These are phyloP conservation scores for Gallinago nigripennis DNA, from an alignment of 2,797 vertebrate genomes.

Conservation along the genomic window DNA sequence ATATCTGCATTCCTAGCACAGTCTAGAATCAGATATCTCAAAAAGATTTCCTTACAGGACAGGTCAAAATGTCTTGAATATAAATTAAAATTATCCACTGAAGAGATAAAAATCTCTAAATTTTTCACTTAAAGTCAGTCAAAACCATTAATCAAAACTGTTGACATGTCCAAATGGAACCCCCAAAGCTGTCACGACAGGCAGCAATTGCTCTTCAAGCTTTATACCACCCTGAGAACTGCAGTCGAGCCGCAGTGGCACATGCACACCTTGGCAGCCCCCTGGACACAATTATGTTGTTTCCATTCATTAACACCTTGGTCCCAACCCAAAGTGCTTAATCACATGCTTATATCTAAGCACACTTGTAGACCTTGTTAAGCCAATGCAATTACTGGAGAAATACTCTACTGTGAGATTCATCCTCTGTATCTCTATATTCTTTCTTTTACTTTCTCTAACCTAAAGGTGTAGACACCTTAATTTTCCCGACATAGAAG, in stretches of 20 bases:
- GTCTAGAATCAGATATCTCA: not conserved
- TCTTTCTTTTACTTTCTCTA: not conserved
- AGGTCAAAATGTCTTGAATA: not conserved
- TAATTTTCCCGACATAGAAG: not conserved
- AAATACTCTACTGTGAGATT: not conserved
- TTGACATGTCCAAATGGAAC: not conserved
- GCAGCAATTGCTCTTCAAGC: not conserved
- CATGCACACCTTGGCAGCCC: not conserved
- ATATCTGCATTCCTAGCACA: not conserved
- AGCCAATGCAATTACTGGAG: not conserved
- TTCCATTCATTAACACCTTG: not conserved
- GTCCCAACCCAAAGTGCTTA: not conserved
- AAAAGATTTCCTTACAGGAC: not conserved
- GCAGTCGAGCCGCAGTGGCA: fast-evolving
- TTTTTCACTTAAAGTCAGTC: not conserved
- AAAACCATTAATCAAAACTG: not conserved
- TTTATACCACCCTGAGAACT: not conserved
- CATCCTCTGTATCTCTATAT: not conserved
- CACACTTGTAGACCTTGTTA: not conserved
- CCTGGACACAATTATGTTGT: fast-evolving
- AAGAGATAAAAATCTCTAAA: not conserved
- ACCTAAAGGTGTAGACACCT: not conserved
- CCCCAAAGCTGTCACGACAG: not conserved
- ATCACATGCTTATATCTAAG: not conserved
- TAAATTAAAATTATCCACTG: not conserved